Percentiles rank a stretch among this genome's conserved stretches.
Conservation (phyloP, 2,113 vertebrate genomes). For the Apodemus speciosus region DNA sequence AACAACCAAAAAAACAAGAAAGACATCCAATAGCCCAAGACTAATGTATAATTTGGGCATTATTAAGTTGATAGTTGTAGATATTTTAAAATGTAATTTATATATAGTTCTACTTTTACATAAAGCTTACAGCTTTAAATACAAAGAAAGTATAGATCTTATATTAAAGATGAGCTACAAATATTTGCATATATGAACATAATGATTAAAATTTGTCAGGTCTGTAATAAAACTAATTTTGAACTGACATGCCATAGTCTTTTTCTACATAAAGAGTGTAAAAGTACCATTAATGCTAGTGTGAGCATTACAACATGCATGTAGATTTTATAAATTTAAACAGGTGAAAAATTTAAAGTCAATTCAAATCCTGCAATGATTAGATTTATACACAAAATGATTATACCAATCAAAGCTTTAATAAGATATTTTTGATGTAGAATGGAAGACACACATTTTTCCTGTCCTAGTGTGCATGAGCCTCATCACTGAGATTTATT, state of each 20-base stretch:
- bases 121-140: constrained; percentile 32
- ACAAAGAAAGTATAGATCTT: constrained; percentile 5
- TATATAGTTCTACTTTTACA: not conserved
- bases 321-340: constrained; percentile 9
- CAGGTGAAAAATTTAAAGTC: not conserved
- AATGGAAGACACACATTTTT: not conserved
- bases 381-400: not conserved
- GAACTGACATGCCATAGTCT: not conserved
- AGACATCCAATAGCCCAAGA: constrained; percentile 13
- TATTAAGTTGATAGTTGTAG: not conserved
- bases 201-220: not conserved
- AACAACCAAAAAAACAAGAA: no score
- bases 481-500: not conserved
- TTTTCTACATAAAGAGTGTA: not conserved
- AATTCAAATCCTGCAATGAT: constrained; percentile 6
- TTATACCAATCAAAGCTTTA: not conserved
- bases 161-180: not conserved
- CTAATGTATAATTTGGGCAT: not conserved
- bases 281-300: not conserved
- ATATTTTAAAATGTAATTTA: not conserved
- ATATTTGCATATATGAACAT: not conserved
- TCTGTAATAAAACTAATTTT: constrained; percentile 17
- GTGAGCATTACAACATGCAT: not conserved
- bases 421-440: not conserved
- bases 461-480: not conserved